Base-by-base conservation (phyloP, 2,888 invertebrate species). In the Reticulitermes lucifugus region DNA sequence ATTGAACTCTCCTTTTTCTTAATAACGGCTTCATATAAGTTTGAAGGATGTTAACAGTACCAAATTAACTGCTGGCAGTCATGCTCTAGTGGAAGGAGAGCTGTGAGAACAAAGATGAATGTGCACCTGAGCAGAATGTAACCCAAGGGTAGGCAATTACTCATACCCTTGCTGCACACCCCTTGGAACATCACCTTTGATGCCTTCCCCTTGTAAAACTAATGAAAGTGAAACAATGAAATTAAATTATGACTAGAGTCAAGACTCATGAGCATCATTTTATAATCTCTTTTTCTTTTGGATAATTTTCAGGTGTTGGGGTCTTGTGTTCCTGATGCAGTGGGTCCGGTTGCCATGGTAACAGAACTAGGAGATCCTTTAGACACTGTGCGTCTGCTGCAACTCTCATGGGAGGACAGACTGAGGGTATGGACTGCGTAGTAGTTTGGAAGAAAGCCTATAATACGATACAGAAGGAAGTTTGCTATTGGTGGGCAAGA, bases 371-470 rank as follows among this genome's bases (percentile, higher is more conserved):
- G 92, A 71, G 90, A 91, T 75, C 90, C 91, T 5, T 88, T 92
- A 84, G 91, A 92, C 88, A 89, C 91, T 55, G 91, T 92, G 75
- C 89, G 89, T 86, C 88, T 92, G 41, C 89, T 92, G 71, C 92
- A 91, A 88, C 89, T 92, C 89, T 90, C 91, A 46, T 92, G 91
- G 91, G 91, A 92, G 88, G 91, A 91, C 85, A 88, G 92, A 86
- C 89, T 92, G 10, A 89, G 90, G 89, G 92, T 92, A 88, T 88
- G 90, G 89, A 43, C 43, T 21, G 35, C 75, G 3, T 21, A 60
- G 14, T 60, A 21, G 60, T 60, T 21, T n/a, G 60, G 18, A 65
- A 10, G 65, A 25, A 65, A 6, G 14, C 25, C 25, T 10, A 12
- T 65, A 65, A 25, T 59, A 25, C 14, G 18, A 18, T 55, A 55